phyloP scores from a whole-genome alignment of 2,113 vertebrate genomes.

The Festucalex cinctus region DNA sequence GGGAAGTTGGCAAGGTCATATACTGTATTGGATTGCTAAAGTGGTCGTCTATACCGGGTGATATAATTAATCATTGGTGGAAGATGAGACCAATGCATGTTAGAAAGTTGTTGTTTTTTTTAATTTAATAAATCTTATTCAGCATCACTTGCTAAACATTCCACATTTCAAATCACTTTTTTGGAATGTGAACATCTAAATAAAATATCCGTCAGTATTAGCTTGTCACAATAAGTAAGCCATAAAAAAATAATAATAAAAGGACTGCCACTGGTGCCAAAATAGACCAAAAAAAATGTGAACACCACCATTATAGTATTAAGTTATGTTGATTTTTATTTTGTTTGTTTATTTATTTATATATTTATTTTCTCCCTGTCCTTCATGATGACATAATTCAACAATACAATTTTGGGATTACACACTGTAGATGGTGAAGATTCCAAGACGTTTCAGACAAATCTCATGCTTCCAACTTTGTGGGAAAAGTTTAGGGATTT shows the following conservation, averaged over 20 bases:
- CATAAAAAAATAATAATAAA: too few species aligned
- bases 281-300: too few species aligned
- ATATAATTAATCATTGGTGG: slow-evolving; percentile 18
- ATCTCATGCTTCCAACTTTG: neutral
- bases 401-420: neutral
- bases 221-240: neutral
- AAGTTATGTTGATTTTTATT: too few species aligned
- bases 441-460: neutral
- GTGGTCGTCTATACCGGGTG: neutral
- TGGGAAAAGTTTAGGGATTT: neutral
- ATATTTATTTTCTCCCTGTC: too few species aligned
- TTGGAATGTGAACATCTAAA: neutral
- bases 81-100: neutral
- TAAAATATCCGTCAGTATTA: neutral
- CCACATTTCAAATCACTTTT: neutral
- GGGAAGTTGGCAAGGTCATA: slow-evolving; percentile 20
- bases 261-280: too few species aligned
- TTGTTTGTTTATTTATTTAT: too few species aligned
- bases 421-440: neutral
- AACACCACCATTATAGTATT: neutral
- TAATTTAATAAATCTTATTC: neutral
- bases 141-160: neutral
- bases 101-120: neutral
- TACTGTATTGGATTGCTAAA: slow-evolving; percentile 5
- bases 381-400: too few species aligned